Evolutionary conservation across 2,113 vertebrate species (phyloP).

Genomic region (Periophthalmus modestus): DNA sequence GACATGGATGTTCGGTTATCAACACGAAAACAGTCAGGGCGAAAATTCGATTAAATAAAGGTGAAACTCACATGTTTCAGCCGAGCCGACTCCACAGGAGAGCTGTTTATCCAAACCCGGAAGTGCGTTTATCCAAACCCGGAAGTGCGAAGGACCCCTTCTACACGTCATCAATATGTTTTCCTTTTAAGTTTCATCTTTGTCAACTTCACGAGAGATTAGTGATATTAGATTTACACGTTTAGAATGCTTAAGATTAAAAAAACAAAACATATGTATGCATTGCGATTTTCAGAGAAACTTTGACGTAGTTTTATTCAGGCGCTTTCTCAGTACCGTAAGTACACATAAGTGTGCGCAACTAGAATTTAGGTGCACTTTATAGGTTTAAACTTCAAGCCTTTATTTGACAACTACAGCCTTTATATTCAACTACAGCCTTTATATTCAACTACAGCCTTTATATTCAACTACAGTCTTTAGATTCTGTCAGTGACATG

Average conservation of each 20-base stretch:
- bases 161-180: conserved; percentile 73
- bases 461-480: background rate
- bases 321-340: conserved; percentile 53
- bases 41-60: background rate
- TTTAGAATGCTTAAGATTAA: background rate
- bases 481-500: too few relatives aligned
- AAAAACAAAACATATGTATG: background rate
- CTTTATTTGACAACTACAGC: background rate
- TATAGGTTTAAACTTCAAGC: too few relatives aligned
- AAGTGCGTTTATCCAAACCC: conserved; percentile 66
- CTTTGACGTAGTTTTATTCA: background rate
- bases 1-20: accelerated
- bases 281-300: accelerated
- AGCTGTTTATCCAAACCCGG: conserved; percentile 66
- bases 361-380: background rate
- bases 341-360: conserved; percentile 10
- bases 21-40: background rate
- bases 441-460: too few relatives aligned
- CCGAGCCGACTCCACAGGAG: conserved; percentile 6
- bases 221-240: background rate
- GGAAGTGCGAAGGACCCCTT: conserved; percentile 74
- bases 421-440: too few relatives aligned
- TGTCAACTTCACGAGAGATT: accelerated
- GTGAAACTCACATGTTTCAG: conserved; percentile 67
- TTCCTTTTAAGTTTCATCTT: background rate